Evolutionary conservation across 2,113 vertebrate species (phyloP), one percentile per base, ranked within the genome.

Genomic region (Labeo rohita): DNA sequence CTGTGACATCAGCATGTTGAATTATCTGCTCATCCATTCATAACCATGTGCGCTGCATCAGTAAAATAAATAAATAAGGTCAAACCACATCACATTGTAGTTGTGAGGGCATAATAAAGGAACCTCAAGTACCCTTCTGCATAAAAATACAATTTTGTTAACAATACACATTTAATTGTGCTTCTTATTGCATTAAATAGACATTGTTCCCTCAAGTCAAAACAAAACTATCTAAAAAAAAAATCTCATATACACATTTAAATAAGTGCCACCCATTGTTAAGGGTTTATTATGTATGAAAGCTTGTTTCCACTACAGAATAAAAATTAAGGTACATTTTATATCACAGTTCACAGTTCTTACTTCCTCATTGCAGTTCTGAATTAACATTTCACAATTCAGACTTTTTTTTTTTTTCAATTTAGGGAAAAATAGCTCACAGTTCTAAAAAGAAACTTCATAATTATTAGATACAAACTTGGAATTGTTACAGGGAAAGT

Each of bases 191-290:
- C 78, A 65, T 63, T 80, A 65, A 80, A 47, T 16, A 80, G 7
- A 80, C 9, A 61, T n/a, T 45, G 54, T 39, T 12, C 11, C 10
- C 45, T 75, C 10, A 8, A 23, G 21, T 75, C 45, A 47, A 74
- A 12, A 47, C 4, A 13, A 47, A 47, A 9, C 2, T 34, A 7
- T 75, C 43, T n/a, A 82, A 82, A 85, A 88, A 36, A 61, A 79
- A 13, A 12, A 5, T 56, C 52, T 54, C 16, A 16, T 54, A 74
- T 68, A 85, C 80, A 87, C 89, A 88, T 28, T 28, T 85, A 43
- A 49, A 88, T 90, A 90, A 83, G 87, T 49, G 80, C 23, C 28
- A 87, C 65, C 23, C 3, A 36, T 63, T 76, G 87, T 74, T 85
- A 80, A 4, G 23, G 81, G 18, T 21, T 45, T 4, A 45, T 72